Conservation (phyloP, 2,113 vertebrate species). For the Megalops atlanticus region DNA sequence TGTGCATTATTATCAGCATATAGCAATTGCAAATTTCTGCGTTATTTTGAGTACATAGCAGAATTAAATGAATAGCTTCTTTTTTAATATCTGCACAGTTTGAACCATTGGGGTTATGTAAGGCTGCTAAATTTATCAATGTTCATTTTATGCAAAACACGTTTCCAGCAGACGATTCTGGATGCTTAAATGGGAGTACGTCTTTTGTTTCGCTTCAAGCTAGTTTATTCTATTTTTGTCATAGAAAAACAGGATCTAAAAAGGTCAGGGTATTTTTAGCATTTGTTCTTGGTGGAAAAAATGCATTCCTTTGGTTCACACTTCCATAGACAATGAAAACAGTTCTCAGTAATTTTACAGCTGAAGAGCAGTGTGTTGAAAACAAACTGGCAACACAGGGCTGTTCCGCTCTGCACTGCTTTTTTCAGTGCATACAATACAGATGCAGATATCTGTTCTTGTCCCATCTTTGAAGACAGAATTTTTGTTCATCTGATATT, state of each 20-base stretch:
- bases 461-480: conserved; percentile 6
- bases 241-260: conserved; percentile 19
- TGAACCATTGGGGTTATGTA: background rate
- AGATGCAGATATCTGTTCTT: background rate
- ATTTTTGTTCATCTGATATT: background rate
- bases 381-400: background rate
- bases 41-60: background rate
- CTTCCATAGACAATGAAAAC: conserved; percentile 4
- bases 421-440: background rate
- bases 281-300: background rate
- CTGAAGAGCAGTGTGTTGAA: background rate
- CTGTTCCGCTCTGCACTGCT: background rate
- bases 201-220: background rate
- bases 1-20: background rate
- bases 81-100: background rate
- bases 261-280: conserved; percentile 18
- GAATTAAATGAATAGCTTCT: background rate
- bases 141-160: background rate
- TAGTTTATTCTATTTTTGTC: conserved; percentile 19
- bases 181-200: background rate
- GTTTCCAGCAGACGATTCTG: background rate
- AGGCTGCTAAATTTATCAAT: background rate
- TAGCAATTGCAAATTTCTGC: background rate
- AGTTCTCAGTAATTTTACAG: conserved; percentile 12
- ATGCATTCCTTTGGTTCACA: background rate